Evolutionary conservation across 1,140 invertebrate species (phyloP).

Genomic region (Aphidius ervi): DNA sequence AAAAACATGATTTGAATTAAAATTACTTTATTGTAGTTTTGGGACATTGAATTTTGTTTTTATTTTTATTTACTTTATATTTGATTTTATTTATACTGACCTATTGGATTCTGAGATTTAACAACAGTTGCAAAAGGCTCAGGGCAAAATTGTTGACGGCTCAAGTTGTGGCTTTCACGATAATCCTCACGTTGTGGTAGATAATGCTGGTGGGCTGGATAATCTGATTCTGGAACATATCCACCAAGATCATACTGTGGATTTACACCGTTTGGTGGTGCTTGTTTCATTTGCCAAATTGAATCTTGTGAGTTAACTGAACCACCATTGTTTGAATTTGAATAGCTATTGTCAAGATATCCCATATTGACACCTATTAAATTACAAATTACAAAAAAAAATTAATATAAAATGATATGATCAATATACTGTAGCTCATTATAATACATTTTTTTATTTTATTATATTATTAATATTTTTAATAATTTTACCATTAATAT

Average conservation of each 20-base stretch:
- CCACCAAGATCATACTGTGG: slow-evolving; percentile 76
- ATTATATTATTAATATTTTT: slow-evolving; percentile 5
- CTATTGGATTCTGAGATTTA: slow-evolving; percentile 82
- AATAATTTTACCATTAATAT: slow-evolving; percentile 68
- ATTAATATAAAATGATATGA: background rate
- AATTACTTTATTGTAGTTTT: background rate
- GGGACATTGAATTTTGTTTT: background rate
- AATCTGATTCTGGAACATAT: slow-evolving; percentile 76
- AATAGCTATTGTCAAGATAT: slow-evolving; percentile 87
- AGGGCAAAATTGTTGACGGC: slow-evolving; percentile 77
- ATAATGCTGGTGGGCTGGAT: slow-evolving; percentile 76
- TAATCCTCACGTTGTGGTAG: slow-evolving; percentile 68
- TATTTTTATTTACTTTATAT: no score
- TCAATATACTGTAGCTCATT: background rate
- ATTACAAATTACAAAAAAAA: slow-evolving; percentile 12
- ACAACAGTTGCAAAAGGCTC: slow-evolving; percentile 82
- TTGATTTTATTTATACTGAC: slow-evolving; percentile 52
- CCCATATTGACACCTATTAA: slow-evolving; percentile 75
- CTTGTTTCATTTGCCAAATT: slow-evolving; percentile 90
- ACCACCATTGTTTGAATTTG: slow-evolving; percentile 87
- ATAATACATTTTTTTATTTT: background rate
- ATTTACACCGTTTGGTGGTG: slow-evolving; percentile 62
- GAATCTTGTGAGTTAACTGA: slow-evolving; percentile 92
- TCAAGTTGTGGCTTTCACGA: slow-evolving; percentile 71
- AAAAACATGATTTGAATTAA: background rate